These are phyloP conservation scores for Protaetia brevitarsis DNA, from an alignment of 1,140 invertebrate species.

Conservation along the genomic window DNA sequence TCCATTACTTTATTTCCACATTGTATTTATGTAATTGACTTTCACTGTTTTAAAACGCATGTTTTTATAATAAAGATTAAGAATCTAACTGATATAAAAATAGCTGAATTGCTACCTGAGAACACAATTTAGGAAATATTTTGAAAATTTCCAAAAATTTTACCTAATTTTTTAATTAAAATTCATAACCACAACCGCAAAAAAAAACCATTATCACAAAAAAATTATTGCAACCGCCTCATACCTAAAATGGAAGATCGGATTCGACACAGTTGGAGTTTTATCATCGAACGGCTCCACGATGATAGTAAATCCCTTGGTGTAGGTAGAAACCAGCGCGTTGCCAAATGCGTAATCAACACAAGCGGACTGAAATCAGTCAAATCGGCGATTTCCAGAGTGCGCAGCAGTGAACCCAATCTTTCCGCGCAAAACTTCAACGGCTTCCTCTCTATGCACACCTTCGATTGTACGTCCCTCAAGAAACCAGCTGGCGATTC, in stretches of 20 bases:
- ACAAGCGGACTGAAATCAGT: conserved; percentile 84
- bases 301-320: conserved; percentile 94
- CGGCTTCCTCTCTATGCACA: conserved; percentile 96
- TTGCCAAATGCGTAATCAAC: conserved; percentile 85
- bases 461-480: conserved; percentile 84
- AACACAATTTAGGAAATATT: no score
- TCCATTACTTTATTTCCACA: no score
- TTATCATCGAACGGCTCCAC: conserved; percentile 97
- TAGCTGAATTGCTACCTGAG: no score
- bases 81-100: no score
- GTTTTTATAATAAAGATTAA: no score
- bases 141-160: no score
- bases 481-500: conserved; percentile 96
- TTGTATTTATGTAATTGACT: no score
- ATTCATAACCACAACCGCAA: no score
- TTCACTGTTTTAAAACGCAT: no score
- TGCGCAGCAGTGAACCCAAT: conserved; percentile 81
- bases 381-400: conserved; percentile 89
- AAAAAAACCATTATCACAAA: conserved; percentile 1
- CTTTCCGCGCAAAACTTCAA: conserved; percentile 93
- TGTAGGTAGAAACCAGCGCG: conserved; percentile 95
- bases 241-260: conserved; percentile 80
- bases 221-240: conserved; percentile 30
- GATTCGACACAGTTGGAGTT: conserved; percentile 93
- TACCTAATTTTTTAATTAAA: conserved; percentile 22